Percentiles rank a stretch among this genome's conserved stretches.
Evolutionary conservation across 2,888 invertebrate genomes (phyloP).

Genomic region (Theodoxus fluviatilis): DNA sequence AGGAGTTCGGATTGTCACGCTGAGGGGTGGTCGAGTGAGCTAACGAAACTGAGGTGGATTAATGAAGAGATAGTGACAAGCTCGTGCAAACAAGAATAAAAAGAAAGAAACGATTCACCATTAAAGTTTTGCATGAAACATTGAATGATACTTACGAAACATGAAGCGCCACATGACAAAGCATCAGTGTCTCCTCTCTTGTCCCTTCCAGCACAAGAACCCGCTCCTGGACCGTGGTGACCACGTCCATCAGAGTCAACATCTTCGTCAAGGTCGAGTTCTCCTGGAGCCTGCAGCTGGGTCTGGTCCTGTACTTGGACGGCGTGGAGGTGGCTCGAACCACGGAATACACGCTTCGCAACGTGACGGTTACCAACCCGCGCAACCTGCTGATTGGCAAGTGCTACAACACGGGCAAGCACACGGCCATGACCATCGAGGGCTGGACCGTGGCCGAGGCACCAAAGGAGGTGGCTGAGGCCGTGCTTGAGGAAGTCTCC

Average conservation of each 20-base stretch:
- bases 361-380: conserved; percentile 9
- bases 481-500: conserved; percentile 28
- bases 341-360: conserved; percentile 32
- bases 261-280: conserved; percentile 35
- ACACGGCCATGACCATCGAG: conserved; percentile 34
- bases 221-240: conserved; percentile 41
- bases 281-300: conserved; percentile 42
- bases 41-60: too few species aligned
- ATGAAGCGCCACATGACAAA: too few species aligned
- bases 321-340: conserved; percentile 34
- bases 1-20: too few species aligned
- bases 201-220: conserved; percentile 35
- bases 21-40: too few species aligned
- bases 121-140: too few species aligned
- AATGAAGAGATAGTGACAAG: too few species aligned
- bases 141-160: too few species aligned
- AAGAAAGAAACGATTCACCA: too few species aligned
- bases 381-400: conserved; percentile 27
- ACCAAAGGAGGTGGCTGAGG: conserved; percentile 32
- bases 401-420: conserved; percentile 21
- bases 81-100: too few species aligned
- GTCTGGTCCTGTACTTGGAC: conserved; percentile 38
- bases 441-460: conserved; percentile 36
- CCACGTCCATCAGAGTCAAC: conserved; percentile 28
- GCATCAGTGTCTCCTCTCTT: conserved; percentile 27